These are phyloP conservation scores for Carabus problematicus DNA, from an alignment of 2,888 invertebrate species.

Conservation along the genomic window DNA sequence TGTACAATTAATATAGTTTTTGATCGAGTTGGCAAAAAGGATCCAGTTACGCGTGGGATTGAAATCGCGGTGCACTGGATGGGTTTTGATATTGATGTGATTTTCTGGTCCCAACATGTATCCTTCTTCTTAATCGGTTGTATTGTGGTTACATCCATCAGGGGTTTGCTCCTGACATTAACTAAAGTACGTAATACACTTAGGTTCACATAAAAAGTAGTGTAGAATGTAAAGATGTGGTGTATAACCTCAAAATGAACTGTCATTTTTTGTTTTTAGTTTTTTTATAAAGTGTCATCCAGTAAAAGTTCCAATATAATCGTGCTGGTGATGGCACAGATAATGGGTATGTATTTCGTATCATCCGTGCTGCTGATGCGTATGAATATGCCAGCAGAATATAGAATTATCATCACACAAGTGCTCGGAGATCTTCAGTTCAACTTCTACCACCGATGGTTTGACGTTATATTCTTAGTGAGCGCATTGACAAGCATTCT, in stretches of 20 bases:
- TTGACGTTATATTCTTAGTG: conserved; percentile 98
- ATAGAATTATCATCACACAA: conserved; percentile 88
- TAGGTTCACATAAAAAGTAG: background rate
- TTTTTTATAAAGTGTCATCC: conserved; percentile 99
- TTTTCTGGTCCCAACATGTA: conserved; percentile 99
- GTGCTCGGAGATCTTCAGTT: conserved; percentile 97
- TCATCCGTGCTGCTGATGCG: conserved; percentile 96
- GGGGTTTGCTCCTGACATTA: conserved; percentile 93
- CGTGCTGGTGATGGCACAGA: conserved; percentile 94
- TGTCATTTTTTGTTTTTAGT: conserved; percentile 70
- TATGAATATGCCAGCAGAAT: conserved; percentile 99
- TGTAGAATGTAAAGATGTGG: background rate
- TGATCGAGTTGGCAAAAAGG: conserved; percentile 97
- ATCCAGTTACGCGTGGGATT: conserved; percentile 95
- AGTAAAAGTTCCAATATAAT: conserved; percentile 98
- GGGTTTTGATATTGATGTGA: conserved; percentile 94
- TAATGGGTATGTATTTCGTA: conserved; percentile 99
- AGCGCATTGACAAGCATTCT: conserved; percentile 95
- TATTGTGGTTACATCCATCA: conserved; percentile 96
- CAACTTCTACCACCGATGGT: conserved; percentile 99
- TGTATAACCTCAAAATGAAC: conserved; percentile 14
- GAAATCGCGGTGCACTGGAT: conserved; percentile 97
- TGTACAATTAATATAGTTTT: conserved; percentile 98
- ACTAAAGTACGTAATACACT: conserved; percentile 78
- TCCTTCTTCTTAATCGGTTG: conserved; percentile 97